A percentile compares a stretch with the other conserved stretches of the same genome.
Conservation (phyloP, 2,797 vertebrate species). For the Alauda arvensis region DNA sequence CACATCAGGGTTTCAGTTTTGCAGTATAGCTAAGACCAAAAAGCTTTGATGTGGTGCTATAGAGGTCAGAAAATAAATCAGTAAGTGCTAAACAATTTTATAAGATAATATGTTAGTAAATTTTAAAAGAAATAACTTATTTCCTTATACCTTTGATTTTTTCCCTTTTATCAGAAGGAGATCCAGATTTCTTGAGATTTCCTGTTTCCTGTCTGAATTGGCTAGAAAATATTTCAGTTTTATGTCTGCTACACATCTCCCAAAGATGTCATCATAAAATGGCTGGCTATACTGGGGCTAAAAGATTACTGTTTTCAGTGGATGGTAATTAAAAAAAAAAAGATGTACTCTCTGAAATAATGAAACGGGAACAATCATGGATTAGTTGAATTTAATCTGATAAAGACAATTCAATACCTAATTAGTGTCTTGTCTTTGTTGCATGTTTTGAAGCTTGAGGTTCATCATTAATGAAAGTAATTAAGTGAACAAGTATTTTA, state of each 20-base stretch:
- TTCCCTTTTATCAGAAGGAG: neutral
- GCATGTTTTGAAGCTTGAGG: neutral
- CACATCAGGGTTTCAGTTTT: neutral
- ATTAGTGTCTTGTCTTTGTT: conserved; percentile 31
- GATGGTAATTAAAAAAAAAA: neutral
- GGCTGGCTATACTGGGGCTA: neutral
- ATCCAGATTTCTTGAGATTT: neutral
- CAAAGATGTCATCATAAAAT: neutral
- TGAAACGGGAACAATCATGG: neutral
- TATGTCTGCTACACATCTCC: neutral
- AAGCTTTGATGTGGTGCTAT: neutral
- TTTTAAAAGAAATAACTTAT: neutral
- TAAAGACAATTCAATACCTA: conserved; percentile 5
- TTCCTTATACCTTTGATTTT: neutral
- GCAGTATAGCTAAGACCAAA: neutral
- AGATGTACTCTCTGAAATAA: neutral
- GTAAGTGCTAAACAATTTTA: neutral
- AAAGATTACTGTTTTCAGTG: neutral
- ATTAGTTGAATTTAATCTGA: conserved; percentile 13
- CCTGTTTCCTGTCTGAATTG: neutral
- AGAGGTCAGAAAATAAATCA: neutral
- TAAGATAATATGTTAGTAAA: neutral
- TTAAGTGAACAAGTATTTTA: conserved; percentile 46
- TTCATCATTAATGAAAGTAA: conserved; percentile 46
- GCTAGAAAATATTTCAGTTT: neutral